These are phyloP conservation scores for Aurelia aurita DNA, from an alignment of 30 jellyfish, hydroid and myxozoan species.

Conservation along the genomic window DNA sequence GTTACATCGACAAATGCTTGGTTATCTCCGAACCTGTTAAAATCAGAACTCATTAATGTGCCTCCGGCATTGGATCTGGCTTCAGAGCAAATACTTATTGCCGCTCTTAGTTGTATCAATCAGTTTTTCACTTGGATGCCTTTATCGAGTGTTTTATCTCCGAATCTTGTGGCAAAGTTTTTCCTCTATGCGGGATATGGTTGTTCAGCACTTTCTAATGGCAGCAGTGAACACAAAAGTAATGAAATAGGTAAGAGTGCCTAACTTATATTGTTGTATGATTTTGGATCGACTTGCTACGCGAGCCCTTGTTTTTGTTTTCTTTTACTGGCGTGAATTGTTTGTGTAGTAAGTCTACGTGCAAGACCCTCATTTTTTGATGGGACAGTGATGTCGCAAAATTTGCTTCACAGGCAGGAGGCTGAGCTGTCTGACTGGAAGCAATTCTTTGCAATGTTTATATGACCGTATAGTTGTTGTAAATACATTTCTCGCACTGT, in stretches of 20 bases:
- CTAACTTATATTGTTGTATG: too few relatives aligned
- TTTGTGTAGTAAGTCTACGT: too few relatives aligned
- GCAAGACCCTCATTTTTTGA: too few relatives aligned
- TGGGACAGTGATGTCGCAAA: too few relatives aligned
- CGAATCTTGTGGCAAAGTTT: constrained; percentile 68
- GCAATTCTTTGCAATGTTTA: too few relatives aligned
- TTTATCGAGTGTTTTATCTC: constrained; percentile 71
- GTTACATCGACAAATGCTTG: constrained; percentile 22
- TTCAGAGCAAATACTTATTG: constrained; percentile 85
- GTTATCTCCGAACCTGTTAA: constrained; percentile 24
- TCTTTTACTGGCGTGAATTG: too few relatives aligned
- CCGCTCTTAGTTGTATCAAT: constrained; percentile 75
- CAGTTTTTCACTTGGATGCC: constrained; percentile 93
- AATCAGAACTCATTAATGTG: constrained; percentile 6
- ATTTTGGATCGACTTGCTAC: too few relatives aligned
- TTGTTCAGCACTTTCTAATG: constrained; percentile 32
- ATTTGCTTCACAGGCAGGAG: too few relatives aligned
- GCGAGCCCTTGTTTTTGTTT: too few relatives aligned
- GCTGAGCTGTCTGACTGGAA: too few relatives aligned
- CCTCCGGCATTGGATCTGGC: constrained; percentile 56
- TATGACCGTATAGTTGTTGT: too few relatives aligned
- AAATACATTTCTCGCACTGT: too few relatives aligned
- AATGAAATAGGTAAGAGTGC: constrained; percentile 66
- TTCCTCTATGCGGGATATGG: constrained; percentile 90
- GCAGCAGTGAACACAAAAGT: constrained; percentile 58